These are phyloP conservation scores for Myrmophylax atrothorax DNA, from an alignment of 2,113 vertebrate species.

Conservation along the genomic window DNA sequence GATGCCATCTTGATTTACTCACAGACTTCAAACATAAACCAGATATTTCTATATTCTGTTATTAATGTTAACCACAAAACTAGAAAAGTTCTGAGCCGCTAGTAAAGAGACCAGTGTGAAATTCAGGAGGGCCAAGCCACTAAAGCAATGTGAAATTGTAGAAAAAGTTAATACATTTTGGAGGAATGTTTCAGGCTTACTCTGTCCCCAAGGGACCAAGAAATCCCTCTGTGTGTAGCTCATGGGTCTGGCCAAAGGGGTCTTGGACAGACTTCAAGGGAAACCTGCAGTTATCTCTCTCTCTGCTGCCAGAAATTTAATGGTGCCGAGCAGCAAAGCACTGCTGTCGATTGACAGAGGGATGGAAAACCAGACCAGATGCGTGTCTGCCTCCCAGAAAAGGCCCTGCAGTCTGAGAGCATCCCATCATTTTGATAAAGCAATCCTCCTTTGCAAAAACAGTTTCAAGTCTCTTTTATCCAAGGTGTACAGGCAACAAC, in stretches of 20 bases:
- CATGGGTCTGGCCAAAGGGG: background rate
- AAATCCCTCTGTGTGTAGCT: background rate
- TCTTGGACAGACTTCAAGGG: slow-evolving; percentile 63
- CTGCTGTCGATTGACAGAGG: background rate
- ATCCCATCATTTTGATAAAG: background rate
- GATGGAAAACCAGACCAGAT: slow-evolving; percentile 27
- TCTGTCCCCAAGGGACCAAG: background rate
- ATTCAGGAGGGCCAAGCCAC: background rate
- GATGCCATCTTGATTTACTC: background rate
- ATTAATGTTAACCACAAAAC: slow-evolving; percentile 9
- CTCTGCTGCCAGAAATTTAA: slow-evolving; percentile 21
- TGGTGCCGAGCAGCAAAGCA: background rate
- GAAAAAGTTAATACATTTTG: slow-evolving; percentile 39
- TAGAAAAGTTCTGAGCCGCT: background rate
- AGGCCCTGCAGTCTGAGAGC: background rate
- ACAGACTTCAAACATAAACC: slow-evolving; percentile 11
- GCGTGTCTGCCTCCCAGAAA: background rate
- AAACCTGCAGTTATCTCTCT: slow-evolving; percentile 46
- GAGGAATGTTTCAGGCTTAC: slow-evolving; percentile 19
- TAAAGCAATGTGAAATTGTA: background rate
- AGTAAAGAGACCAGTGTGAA: slow-evolving; percentile 29
- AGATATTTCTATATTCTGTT: slow-evolving; percentile 18
- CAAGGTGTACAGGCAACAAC: background rate
- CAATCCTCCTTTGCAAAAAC: background rate
- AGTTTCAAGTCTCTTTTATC: background rate